Conservation (phyloP, 2,797 vertebrate species). For the Cirrhinus mrigala region DNA sequence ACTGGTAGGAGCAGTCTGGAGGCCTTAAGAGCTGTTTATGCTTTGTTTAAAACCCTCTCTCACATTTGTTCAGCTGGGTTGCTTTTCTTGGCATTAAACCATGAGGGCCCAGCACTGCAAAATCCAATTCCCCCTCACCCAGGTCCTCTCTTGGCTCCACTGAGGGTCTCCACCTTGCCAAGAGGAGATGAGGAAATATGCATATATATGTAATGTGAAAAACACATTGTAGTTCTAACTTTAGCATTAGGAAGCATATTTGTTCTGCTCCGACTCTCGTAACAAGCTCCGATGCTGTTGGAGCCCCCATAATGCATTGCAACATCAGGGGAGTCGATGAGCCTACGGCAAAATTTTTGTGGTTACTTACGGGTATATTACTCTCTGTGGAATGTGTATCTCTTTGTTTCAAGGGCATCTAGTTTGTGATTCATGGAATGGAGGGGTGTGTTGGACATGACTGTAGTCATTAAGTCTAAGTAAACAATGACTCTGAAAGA, state of each 20-base stretch:
- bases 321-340: constrained; percentile 33
- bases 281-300: background rate
- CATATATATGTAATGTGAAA: constrained; percentile 35
- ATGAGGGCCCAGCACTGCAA: constrained; percentile 43
- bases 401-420: constrained; percentile 56
- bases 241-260: constrained; percentile 15
- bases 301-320: constrained; percentile 29
- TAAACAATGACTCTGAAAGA: constrained; percentile 54
- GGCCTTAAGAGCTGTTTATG: constrained; percentile 48
- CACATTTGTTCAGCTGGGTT: constrained; percentile 57
- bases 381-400: constrained; percentile 47
- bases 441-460: constrained; percentile 43
- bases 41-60: constrained; percentile 54
- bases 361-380: constrained; percentile 45
- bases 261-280: constrained; percentile 11
- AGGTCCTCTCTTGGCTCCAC: constrained; percentile 43
- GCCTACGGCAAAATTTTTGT: constrained; percentile 30
- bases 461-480: constrained; percentile 55
- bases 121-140: constrained; percentile 34
- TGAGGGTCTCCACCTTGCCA: constrained; percentile 16
- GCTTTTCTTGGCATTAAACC: constrained; percentile 65
- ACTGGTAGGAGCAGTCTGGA: constrained; percentile 55
- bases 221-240: constrained; percentile 24
- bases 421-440: constrained; percentile 48
- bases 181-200: constrained; percentile 21